phyloP scores from a whole-genome alignment of 2,888 invertebrate species.

The Watsonalla binaria region DNA sequence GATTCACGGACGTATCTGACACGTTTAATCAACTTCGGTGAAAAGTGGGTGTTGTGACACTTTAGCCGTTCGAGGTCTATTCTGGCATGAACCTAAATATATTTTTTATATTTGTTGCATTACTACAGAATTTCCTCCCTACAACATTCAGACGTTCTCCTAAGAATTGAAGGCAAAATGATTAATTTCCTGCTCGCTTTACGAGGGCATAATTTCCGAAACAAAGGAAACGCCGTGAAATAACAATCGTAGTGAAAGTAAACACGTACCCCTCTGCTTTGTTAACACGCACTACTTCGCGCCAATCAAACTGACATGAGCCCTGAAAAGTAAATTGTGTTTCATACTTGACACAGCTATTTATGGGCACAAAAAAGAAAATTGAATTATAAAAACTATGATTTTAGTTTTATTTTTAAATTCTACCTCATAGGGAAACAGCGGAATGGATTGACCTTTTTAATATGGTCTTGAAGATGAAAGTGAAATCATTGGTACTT shows the following conservation, averaged over 20 bases:
- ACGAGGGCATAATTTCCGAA: slow-evolving; percentile 32
- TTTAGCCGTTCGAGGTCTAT: no score
- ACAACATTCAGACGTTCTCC: not conserved
- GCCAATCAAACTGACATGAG: slow-evolving; percentile 27
- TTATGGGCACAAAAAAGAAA: not conserved
- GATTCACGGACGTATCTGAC: no score
- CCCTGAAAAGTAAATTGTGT: slow-evolving; percentile 3
- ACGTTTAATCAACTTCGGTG: no score
- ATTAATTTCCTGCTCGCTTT: slow-evolving; percentile 43
- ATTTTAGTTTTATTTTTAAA: not conserved
- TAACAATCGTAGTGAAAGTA: slow-evolving; percentile 25
- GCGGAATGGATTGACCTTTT: no score
- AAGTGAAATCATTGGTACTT: no score
- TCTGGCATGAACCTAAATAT: no score
- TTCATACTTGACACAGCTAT: not conserved
- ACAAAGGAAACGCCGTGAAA: slow-evolving; percentile 36
- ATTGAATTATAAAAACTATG: not conserved
- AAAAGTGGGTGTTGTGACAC: no score
- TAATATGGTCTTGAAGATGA: no score
- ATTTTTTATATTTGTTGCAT: no score
- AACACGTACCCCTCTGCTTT: slow-evolving; percentile 38
- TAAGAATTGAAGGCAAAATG: slow-evolving; percentile 14
- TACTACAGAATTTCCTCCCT: slow-evolving; percentile 1
- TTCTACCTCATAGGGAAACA: no score
- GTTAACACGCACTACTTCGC: slow-evolving; percentile 38